Evolutionary conservation across 2,797 vertebrate genomes (phyloP), one percentile per base, ranked within the genome.

Genomic region (Gymnocypris eckloni): DNA sequence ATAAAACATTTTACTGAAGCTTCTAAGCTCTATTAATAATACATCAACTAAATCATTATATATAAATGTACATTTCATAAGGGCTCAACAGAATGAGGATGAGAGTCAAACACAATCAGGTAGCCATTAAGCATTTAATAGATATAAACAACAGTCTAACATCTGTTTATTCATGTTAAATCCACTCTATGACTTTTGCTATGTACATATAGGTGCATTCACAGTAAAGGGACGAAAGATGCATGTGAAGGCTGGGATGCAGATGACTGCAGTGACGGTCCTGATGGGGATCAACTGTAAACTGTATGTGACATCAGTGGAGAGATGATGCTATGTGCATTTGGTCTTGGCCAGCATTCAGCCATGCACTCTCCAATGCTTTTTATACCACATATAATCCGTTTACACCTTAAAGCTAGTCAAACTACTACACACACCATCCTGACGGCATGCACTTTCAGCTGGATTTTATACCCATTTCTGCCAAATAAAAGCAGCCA

Each of bases 101-200:
- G 16, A 10, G 16, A 10, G 6, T 33, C 72, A 52, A 78, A 37
- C 66, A 70, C 45, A 69, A 25, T 45, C 20, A 50, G 28, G 64
- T 85, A 79, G 48, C 75, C 73, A 59, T 79, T 71, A 75, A 83
- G n/a, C 33, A 61, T 81, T 75, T 71, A 82, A 86, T 64, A 79
- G 67, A 83, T 64, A 85, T 85, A 70, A 85, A 67, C 61, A 85
- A 33, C 67, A 52, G 25, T 90, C 92, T 93, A 66, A 93, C 94
- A 94, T 92, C 90, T 93, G 91, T 93, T 94, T 88, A 91, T 94
- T 94, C 86, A 92, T 91, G 91, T 94, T 93, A 93, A 93, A 92
- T 92, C 85, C 87, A 88, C 89, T 93, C 86, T 91, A 86, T 87
- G 87, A 86, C 64, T 85, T 87, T 79, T 88, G 84, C 85, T 94